These are phyloP conservation scores for Mallateleia sp. DNA, from an alignment of 2,888 invertebrate species.

Conservation along the genomic window DNA sequence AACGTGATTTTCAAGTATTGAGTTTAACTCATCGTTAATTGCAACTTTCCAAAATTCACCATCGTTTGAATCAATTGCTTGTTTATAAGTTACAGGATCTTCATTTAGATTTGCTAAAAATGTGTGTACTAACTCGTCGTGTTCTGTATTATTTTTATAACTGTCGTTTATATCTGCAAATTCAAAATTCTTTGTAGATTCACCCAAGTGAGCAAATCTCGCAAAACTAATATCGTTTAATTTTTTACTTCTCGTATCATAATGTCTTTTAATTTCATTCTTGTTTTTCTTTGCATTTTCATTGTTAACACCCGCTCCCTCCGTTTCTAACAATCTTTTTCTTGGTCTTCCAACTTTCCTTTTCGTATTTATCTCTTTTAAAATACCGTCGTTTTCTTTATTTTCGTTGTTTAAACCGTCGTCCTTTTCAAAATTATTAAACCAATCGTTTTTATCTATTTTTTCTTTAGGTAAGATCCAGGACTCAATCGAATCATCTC, in stretches of 20 bases:
- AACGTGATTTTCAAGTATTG: slow-evolving; percentile 54
- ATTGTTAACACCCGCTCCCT: slow-evolving; percentile 2
- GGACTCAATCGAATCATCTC: too few relatives aligned
- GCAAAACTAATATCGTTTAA: slow-evolving; percentile 20
- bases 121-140: slow-evolving; percentile 23
- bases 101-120: slow-evolving; percentile 36
- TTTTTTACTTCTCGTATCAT: background rate
- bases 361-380: background rate
- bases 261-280: too few relatives aligned
- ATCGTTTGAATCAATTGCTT: slow-evolving; percentile 56
- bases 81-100: slow-evolving; percentile 48
- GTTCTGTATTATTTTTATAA: too few relatives aligned
- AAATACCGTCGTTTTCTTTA: too few relatives aligned
- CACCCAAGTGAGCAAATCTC: background rate
- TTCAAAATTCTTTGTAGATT: background rate
- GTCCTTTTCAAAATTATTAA: background rate
- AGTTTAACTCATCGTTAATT: slow-evolving; percentile 41
- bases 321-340: slow-evolving; percentile 13
- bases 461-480: background rate
- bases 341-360: background rate
- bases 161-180: slow-evolving; percentile 3
- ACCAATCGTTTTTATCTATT: background rate
- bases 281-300: background rate
- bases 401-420: background rate
- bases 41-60: slow-evolving; percentile 56